Base-by-base conservation (phyloP, 2,888 invertebrate species). In the Tuberolachnus salignus region DNA sequence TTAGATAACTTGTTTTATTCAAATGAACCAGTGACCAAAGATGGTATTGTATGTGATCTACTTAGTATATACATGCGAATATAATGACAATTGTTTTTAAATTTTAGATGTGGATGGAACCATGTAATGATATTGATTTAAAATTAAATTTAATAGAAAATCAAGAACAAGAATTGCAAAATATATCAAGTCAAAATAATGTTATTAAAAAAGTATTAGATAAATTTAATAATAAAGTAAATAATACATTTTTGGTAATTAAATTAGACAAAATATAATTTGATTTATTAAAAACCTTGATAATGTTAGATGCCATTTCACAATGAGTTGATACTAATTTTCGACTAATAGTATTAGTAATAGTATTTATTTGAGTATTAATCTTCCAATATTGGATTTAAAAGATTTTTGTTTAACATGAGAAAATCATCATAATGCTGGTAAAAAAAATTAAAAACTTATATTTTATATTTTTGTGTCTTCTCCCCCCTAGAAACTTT, bases 21-120 rank as follows among this genome's bases (percentile, higher is more conserved):
- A 13, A 51, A 59, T n/a, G 78, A 78, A 42, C 78, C 67, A 51
- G 78, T 78, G n/a, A 78, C 67, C n/a, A 78, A 57, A 59, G 78
- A 78, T 66, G 67, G 51, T 3, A 46, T 46, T 78, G 78, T 78
- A 67, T 59, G 57, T 78, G 26, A 66, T 3, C 6, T 23, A 34
- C 14, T 19, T 26, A 49, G 14, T 57, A 61, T 61, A 34, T n/a
- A 6, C 10, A 23, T 23, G 46, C n/a, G 3, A 26, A 66, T 46
- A 55, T 16, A 55, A 16, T 19, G 16, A 57, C 61, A 61, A 44
- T 19, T 70, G 10, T 73, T 63, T 67, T 42, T 34, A 6, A 34
- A 34, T 34, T 34, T 61, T 21, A 69, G 69, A 59, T 49, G 42
- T 61, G 69, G 78, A 78, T 78, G 23, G 42, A 69, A 51, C 23